Conservation (phyloP, 2,888 invertebrate species). For the Gortyna flavago region DNA sequence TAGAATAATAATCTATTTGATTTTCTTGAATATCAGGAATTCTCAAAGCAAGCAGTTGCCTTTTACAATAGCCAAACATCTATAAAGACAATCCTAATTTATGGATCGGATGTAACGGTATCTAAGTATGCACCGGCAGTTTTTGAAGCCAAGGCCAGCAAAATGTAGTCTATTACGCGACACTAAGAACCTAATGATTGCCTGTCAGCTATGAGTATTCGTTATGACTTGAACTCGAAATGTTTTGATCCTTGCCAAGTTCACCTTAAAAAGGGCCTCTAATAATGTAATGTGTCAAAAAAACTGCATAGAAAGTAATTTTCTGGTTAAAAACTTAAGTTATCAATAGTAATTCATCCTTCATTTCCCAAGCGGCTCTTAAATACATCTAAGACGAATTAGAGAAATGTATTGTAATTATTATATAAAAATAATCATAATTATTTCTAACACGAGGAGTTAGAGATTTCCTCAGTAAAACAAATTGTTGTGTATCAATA, state of each 20-base stretch:
- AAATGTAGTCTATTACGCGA: conserved; percentile 43
- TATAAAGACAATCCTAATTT: conserved; percentile 29
- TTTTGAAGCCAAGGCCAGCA: conserved; percentile 53
- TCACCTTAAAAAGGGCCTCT: not conserved
- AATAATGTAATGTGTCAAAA: not conserved
- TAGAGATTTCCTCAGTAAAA: not conserved
- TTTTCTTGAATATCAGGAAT: not conserved
- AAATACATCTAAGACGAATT: not conserved
- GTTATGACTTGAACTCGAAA: conserved; percentile 11
- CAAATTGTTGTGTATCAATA: not conserved
- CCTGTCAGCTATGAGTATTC: conserved; percentile 24
- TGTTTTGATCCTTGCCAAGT: not conserved
- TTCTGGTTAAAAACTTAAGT: not conserved
- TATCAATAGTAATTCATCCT: not conserved
- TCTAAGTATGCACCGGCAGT: conserved; percentile 40
- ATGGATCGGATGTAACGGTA: conserved; percentile 38
- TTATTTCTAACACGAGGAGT: not conserved
- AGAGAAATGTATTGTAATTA: not conserved
- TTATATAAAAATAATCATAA: not conserved
- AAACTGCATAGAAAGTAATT: not conserved
- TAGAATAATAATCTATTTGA: not conserved
- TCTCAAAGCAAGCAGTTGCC: not conserved
- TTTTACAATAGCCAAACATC: not conserved
- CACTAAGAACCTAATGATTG: conserved; percentile 22
- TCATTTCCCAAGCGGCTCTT: not conserved